Conservation (phyloP, 2,797 vertebrate genomes). For the Cirrhinus mrigala region DNA sequence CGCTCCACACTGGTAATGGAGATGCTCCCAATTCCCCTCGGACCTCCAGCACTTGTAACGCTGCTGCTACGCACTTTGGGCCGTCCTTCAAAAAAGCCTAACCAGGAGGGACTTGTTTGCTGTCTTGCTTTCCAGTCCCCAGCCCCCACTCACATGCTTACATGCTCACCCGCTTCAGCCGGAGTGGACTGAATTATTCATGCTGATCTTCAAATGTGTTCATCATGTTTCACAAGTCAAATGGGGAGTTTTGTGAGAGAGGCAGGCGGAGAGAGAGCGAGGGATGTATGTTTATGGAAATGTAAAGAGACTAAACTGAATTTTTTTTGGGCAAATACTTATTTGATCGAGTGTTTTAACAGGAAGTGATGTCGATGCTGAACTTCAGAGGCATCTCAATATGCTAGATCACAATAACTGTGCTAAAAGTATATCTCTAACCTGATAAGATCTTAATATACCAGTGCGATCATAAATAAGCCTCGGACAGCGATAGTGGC, state of each 20-base stretch:
- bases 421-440: slow-evolving; percentile 25
- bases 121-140: slow-evolving; percentile 68
- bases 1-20: slow-evolving; percentile 80
- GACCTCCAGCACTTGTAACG: slow-evolving; percentile 81
- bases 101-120: slow-evolving; percentile 90
- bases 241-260: slow-evolving; percentile 71
- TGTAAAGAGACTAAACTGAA: slow-evolving; percentile 27
- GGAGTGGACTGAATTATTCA: slow-evolving; percentile 94
- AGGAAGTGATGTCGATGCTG: slow-evolving; percentile 3
- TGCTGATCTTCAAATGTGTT: slow-evolving; percentile 86
- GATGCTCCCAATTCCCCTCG: slow-evolving; percentile 85
- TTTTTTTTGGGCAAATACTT: background rate
- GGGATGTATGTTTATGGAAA: slow-evolving; percentile 27
- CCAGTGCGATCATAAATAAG: slow-evolving; percentile 9
- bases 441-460: slow-evolving; percentile 24
- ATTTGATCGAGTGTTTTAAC: slow-evolving; percentile 7
- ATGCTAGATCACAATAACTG: background rate
- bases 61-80: slow-evolving; percentile 83
- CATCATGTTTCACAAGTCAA: slow-evolving; percentile 81
- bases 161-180: slow-evolving; percentile 70
- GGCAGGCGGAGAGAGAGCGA: slow-evolving; percentile 35
- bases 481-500: slow-evolving; percentile 12
- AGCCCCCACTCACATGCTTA: slow-evolving; percentile 45
- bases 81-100: slow-evolving; percentile 90
- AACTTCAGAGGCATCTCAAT: background rate